phyloP scores from a whole-genome alignment of 1,140 invertebrate genomes.

The Polyergus mexicanus region DNA sequence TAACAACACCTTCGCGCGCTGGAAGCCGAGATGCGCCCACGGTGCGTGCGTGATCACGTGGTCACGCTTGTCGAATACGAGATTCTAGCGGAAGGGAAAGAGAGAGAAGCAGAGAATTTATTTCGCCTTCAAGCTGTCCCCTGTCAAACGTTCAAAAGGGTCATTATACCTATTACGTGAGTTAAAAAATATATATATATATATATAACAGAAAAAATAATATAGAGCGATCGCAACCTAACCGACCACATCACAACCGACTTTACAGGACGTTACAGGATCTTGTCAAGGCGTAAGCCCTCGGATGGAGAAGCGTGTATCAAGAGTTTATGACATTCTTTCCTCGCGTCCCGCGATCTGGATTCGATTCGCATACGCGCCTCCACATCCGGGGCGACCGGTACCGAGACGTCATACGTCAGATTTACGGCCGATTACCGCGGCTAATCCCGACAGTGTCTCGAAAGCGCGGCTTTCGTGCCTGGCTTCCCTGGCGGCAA shows the following conservation, averaged over 20 bases:
- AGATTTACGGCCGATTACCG: slow-evolving; percentile 73
- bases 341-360: slow-evolving; percentile 14
- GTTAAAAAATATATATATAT: not conserved
- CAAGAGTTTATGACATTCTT: not conserved
- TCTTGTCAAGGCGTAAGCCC: no score
- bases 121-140: not conserved
- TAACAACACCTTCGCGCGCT: slow-evolving; percentile 81
- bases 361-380: slow-evolving; percentile 30
- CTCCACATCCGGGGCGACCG: slow-evolving; percentile 7
- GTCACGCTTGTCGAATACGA: not conserved
- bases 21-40: slow-evolving; percentile 74
- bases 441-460: slow-evolving; percentile 41
- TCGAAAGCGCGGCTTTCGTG: not conserved
- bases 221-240: not conserved
- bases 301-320: not conserved
- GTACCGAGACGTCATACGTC: slow-evolving; percentile 59
- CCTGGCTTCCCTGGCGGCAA: slow-evolving; percentile 44
- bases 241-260: not conserved
- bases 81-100: slow-evolving; percentile 25
- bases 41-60: slow-evolving; percentile 5
- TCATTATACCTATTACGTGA: not conserved
- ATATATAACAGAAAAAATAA: not conserved
- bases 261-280: not conserved
- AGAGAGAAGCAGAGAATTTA: slow-evolving; percentile 1
- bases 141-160: not conserved